Percentiles rank a stretch among this genome's conserved stretches.
phyloP scores from a whole-genome alignment of 2,113 vertebrate genomes.

The Dromaius novaehollandiae region DNA sequence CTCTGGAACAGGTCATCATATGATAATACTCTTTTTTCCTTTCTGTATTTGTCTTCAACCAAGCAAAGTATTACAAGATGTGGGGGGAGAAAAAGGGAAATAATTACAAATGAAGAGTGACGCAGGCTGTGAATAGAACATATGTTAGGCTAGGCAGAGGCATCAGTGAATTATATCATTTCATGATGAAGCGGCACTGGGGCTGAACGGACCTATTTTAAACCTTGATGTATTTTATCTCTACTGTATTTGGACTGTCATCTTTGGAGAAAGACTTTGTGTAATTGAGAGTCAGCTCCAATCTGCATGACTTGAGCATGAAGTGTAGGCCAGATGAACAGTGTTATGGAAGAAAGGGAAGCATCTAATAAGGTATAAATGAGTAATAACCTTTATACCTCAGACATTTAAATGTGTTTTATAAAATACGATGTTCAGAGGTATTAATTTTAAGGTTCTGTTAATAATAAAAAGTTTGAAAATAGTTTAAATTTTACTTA shows the following conservation, averaged over 20 bases:
- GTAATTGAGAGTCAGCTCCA: constrained; percentile 94
- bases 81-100: constrained; percentile 79
- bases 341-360: constrained; percentile 69
- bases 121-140: constrained; percentile 91
- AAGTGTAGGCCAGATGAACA: constrained; percentile 77
- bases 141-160: constrained; percentile 89
- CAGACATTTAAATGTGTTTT: constrained; percentile 55
- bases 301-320: constrained; percentile 85
- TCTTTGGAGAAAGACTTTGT: constrained; percentile 85
- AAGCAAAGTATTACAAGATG: constrained; percentile 85
- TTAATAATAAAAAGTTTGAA: constrained; percentile 28
- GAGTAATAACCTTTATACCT: constrained; percentile 70
- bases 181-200: constrained; percentile 90
- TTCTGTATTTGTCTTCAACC: constrained; percentile 88
- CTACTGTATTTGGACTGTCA: constrained; percentile 92
- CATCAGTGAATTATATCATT: constrained; percentile 87
- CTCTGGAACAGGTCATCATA: constrained; percentile 89
- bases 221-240: constrained; percentile 94
- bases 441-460: constrained; percentile 28
- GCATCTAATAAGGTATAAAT: constrained; percentile 79
- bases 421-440: constrained; percentile 35
- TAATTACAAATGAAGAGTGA: constrained; percentile 97
- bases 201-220: constrained; percentile 96
- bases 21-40: constrained; percentile 82
- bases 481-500: not conserved